Base-by-base conservation (phyloP, 2,888 invertebrate genomes). In the Eudemis profundana region DNA sequence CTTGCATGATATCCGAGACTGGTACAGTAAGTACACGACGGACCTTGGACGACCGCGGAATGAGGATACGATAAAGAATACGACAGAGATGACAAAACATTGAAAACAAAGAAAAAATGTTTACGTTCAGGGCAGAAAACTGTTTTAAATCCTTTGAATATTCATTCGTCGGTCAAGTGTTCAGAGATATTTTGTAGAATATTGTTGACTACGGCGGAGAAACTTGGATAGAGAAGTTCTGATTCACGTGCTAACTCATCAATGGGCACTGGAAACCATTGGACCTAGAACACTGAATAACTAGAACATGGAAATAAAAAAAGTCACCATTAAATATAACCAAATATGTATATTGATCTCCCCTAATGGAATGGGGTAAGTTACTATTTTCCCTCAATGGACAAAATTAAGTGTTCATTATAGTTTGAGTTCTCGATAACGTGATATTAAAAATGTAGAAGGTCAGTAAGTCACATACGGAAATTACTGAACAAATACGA, bases 381-480 rank as follows among this genome's bases (percentile, higher is more conserved):
- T n/a, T n/a, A n/a, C n/a, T 33, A 33, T 8, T 10, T 33, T 33
- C 8, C 7, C 33, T 33, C n/a, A n/a, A n/a, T n/a, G 33, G 33
- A 8, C 33, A 33, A 33, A 33, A 33, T 33, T 8, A 8, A 8
- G 3, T 23, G 23, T 23, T 23, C 5, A 23, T 23, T 23, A 23
- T 23, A 23, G 5, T 23, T 23, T 23, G 47, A 8, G 27, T 27
- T 49, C 15, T n/a, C 8, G 4, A 14, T 15, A 40, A 54, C 17
- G 21, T 15, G 15, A n/a, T 44, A 23, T 29, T 17, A 47, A 36
- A 59, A 10, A 47, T 40, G 17, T 56, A 14, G 47, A 42, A 63
- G 62, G 62, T 21, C 56, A 40, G 3, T 38, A 46, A 46, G 38
- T 40, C 54, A 38, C 47, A 63, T 19, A 40, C 62, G 62, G 56